Evolutionary conservation across 2,888 invertebrate genomes (phyloP), one percentile per base, ranked within the genome.

Genomic region (Calameuta pallipes): DNA sequence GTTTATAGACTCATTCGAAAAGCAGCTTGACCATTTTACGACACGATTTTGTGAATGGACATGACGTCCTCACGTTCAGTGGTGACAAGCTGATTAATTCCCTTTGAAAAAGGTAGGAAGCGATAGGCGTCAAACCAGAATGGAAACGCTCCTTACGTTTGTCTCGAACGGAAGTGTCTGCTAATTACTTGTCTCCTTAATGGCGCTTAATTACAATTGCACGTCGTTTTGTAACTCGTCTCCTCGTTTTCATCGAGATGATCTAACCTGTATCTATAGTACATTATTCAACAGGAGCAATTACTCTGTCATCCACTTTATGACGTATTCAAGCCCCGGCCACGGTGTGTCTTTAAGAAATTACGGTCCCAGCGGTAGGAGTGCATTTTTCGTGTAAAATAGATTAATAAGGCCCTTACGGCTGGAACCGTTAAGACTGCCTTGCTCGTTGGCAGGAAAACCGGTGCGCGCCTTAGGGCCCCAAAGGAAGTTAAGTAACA

Each of bases 401-500:
- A 56, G 56, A 56, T 56, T 56, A 56, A 56, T 23, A 56, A 56
- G 23, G 56, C 56, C 23, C 23, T 23, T 56, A 56, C 56, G 56
- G 56, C 23, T 56, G 56, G 56, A 6, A 23, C 56, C 56, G 56
- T 56, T 56, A 56, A 23, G 23, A 56, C 56, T 56, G 56, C 1
- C 23, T 9, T 56, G 23, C 35, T 34, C 31, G 34, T 33, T 71
- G 41, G 31, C 75, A 35, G 75, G 76, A 74, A 74, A 73, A 77
- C 76, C 81, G 73, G 82, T 80, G 75, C 82, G 81, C 73, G 81
- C 73, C 78, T 70, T 74, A 13, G 76, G 79, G 76, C 77, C 76
- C 78, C 80, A 78, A 79, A 86, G 87, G 87, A 88, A 88, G 84
- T 89, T 89, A 86, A 80, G 85, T 82, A 86, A 88, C 69, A 36